These are phyloP conservation scores for Griposia aprilina DNA, from an alignment of 2,888 invertebrate species.

Conservation along the genomic window DNA sequence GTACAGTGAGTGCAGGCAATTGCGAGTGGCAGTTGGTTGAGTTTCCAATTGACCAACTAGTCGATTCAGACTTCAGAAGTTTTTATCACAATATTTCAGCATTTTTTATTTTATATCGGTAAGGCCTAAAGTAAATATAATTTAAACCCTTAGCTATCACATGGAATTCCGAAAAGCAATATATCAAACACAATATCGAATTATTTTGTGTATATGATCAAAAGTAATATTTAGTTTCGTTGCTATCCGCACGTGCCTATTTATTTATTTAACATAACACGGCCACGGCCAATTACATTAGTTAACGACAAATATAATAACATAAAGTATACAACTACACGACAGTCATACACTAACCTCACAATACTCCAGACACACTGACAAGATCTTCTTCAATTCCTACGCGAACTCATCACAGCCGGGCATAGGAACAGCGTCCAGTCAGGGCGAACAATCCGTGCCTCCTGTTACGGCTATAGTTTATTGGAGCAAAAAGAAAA, in stretches of 20 bases:
- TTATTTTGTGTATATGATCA: not conserved
- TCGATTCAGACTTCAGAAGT: too few species aligned
- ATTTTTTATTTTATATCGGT: too few species aligned
- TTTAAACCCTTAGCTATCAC: not conserved
- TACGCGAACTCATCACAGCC: not conserved
- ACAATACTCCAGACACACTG: not conserved
- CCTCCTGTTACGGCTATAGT: not conserved
- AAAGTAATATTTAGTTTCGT: not conserved
- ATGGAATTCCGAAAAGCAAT: not conserved
- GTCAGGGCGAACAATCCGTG: not conserved
- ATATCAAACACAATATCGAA: not conserved
- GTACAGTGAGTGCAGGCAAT: too few species aligned
- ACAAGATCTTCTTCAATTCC: not conserved
- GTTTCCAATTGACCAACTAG: not conserved
- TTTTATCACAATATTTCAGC: not conserved
- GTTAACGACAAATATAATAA: not conserved
- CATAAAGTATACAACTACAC: not conserved
- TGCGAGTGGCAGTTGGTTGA: not conserved
- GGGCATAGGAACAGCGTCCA: not conserved
- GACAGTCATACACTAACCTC: not conserved
- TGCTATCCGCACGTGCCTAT: not conserved
- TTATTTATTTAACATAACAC: not conserved
- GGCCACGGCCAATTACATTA: not conserved
- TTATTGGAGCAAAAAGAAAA: not conserved
- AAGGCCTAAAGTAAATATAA: too few species aligned